Conservation (phyloP, 2,113 vertebrate species). For the Saguinus imperator region DNA sequence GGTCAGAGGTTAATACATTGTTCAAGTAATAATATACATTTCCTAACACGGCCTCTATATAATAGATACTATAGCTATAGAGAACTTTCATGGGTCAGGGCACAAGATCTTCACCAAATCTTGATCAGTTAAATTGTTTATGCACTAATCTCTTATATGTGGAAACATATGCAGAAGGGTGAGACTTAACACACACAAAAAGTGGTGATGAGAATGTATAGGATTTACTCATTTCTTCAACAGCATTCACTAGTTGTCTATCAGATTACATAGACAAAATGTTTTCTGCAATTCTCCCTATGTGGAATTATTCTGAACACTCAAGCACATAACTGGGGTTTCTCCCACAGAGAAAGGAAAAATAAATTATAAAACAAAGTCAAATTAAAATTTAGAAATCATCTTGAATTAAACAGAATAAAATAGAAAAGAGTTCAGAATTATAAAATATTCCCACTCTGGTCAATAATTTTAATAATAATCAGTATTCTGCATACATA, state of each 20-base stretch:
- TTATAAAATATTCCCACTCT: neutral
- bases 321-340: neutral
- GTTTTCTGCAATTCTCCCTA: neutral
- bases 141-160: neutral
- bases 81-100: neutral
- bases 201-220: neutral
- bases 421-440: neutral
- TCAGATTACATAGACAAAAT: neutral
- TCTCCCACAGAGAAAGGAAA: neutral
- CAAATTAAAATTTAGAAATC: neutral
- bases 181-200: neutral
- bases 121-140: neutral
- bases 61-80: neutral
- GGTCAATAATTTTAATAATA: neutral
- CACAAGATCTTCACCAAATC: neutral
- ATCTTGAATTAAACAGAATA: neutral
- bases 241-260: neutral
- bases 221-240: neutral
- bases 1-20: neutral
- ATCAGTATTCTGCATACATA: neutral
- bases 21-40: neutral
- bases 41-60: neutral
- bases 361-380: neutral
- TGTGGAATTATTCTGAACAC: neutral
- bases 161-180: neutral